Evolutionary conservation across 2,113 vertebrate genomes (phyloP).

Genomic region (Pholis gunnellus): DNA sequence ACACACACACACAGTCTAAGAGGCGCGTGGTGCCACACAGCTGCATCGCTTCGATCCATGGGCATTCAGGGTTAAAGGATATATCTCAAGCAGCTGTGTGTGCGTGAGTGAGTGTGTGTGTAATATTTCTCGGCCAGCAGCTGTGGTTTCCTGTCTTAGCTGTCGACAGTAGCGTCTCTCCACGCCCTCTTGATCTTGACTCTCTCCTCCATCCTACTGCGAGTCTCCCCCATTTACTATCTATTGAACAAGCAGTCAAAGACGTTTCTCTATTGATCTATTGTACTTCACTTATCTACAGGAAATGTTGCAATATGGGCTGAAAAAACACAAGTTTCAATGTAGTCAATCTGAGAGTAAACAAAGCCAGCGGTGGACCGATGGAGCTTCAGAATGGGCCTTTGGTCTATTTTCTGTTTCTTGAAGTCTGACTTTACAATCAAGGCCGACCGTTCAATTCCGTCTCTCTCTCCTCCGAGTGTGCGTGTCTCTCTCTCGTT

Average conservation of each 20-base stretch:
- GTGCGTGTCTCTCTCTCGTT: conserved; percentile 3
- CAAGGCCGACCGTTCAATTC: conserved; percentile 24
- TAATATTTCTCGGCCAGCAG: conserved; percentile 65
- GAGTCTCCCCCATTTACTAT: conserved; percentile 19
- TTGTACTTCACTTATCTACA: background rate
- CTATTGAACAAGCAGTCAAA: background rate
- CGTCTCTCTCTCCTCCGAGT: background rate
- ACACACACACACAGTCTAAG: background rate
- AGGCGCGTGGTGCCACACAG: conserved; percentile 64
- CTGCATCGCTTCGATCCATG: conserved; percentile 69
- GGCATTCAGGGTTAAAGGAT: conserved; percentile 79
- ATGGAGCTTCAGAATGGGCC: background rate
- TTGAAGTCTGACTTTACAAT: conserved; percentile 29
- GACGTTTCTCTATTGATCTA: conserved; percentile 8
- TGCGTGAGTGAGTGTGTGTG: conserved; percentile 39
- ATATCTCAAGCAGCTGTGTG: conserved; percentile 76
- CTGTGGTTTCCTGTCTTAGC: conserved; percentile 82
- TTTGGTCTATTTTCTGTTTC: conserved; percentile 50
- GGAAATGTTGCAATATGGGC: background rate
- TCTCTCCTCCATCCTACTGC: conserved; percentile 50
- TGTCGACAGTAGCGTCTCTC: conserved; percentile 79
- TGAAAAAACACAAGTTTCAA: conserved; percentile 16
- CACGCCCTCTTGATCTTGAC: conserved; percentile 61
- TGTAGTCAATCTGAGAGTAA: background rate
- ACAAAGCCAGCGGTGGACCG: conserved; percentile 4